Conservation (phyloP, 2,113 vertebrate species). For the Passer domesticus region DNA sequence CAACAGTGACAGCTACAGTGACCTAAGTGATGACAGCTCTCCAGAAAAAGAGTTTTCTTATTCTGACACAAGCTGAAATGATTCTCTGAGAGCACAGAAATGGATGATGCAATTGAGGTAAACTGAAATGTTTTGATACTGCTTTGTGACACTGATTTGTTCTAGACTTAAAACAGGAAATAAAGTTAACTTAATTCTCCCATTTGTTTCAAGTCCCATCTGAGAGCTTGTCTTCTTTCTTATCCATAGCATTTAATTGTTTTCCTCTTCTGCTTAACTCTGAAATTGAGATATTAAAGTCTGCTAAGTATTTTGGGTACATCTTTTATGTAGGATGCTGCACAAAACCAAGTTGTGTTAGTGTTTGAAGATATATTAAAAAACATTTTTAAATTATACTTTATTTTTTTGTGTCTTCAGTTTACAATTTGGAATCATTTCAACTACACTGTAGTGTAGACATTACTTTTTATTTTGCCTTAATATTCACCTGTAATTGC, state of each 20-base stretch:
- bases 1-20: slow-evolving; percentile 74
- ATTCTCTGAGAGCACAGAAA: not conserved
- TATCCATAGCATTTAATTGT: not conserved
- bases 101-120: slow-evolving; percentile 53
- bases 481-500: not conserved
- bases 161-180: not conserved
- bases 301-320: not conserved
- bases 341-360: not conserved
- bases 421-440: not conserved
- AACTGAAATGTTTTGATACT: not conserved
- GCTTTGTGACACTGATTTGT: not conserved
- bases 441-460: not conserved
- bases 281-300: not conserved
- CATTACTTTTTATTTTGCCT: not conserved
- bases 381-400: not conserved
- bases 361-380: not conserved
- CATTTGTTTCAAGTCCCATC: not conserved
- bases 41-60: slow-evolving; percentile 65
- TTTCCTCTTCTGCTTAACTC: not conserved
- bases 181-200: not conserved
- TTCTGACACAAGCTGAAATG: slow-evolving; percentile 61
- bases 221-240: slow-evolving; percentile 7
- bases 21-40: slow-evolving; percentile 72
- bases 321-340: not conserved
- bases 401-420: not conserved